A percentile compares a stretch with the other conserved stretches of the same genome.
Conservation (phyloP, 2,113 vertebrate genomes). For the Penelope pileata region DNA sequence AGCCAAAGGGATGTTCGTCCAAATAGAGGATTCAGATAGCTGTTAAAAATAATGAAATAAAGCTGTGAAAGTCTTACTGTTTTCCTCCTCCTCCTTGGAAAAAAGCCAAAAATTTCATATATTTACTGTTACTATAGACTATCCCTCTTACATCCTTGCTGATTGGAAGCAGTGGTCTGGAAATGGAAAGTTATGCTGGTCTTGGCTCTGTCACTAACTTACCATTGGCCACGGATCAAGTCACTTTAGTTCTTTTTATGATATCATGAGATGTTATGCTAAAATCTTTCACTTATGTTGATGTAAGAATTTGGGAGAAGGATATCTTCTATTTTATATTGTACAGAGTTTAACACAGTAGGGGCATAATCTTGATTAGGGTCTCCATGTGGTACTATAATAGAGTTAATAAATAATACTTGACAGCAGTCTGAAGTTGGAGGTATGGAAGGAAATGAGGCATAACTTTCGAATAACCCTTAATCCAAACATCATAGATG, state of each 20-base stretch:
- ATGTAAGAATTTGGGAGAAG: not conserved
- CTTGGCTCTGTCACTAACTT: not conserved
- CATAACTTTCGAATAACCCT: slow-evolving; percentile 37
- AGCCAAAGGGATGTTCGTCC: not conserved
- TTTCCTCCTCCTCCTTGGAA: not conserved
- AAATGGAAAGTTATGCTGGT: not conserved
- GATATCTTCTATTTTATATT: slow-evolving; percentile 15
- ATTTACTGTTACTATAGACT: not conserved
- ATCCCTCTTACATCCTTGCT: not conserved
- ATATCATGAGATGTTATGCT: not conserved
- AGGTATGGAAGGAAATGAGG: slow-evolving; percentile 45
- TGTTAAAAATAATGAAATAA: not conserved
- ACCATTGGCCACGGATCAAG: not conserved
- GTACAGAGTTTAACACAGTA: slow-evolving; percentile 13
- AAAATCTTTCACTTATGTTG: not conserved
- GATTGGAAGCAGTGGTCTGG: not conserved
- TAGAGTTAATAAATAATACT: slow-evolving; percentile 63
- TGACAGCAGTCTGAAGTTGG: slow-evolving; percentile 36
- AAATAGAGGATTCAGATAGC: not conserved
- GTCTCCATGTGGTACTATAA: slow-evolving; percentile 23
- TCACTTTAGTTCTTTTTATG: not conserved
- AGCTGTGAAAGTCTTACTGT: not conserved
- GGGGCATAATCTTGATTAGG: slow-evolving; percentile 19
- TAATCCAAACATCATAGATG: slow-evolving; percentile 9
- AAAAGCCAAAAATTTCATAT: not conserved